These are phyloP conservation scores for Mesaphorura yosii DNA, from an alignment of 1,140 invertebrate genomes.

Conservation along the genomic window DNA sequence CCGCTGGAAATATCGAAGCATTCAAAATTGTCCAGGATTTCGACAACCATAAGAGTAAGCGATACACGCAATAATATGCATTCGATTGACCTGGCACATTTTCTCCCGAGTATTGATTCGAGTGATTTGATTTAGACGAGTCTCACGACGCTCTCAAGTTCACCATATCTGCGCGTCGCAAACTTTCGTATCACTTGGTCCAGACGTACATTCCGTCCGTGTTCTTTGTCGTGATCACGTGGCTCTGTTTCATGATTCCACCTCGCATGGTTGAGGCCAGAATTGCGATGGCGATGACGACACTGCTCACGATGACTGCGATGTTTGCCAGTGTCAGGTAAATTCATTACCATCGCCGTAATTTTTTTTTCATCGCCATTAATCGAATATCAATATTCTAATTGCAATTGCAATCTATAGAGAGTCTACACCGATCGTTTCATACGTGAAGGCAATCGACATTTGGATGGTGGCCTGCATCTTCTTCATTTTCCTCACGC, in stretches of 20 bases:
- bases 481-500: no score
- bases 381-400: no score
- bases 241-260: slow-evolving; percentile 18
- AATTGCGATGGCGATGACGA: slow-evolving; percentile 14
- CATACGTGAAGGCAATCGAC: no score
- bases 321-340: slow-evolving; percentile 20
- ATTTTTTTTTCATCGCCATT: no score
- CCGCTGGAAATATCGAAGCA: slow-evolving; percentile 3
- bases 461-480: no score
- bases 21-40: slow-evolving; percentile 12
- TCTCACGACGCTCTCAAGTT: slow-evolving; percentile 14
- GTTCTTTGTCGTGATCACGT: slow-evolving; percentile 25
- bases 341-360: not conserved
- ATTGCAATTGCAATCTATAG: no score
- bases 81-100: not conserved
- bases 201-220: slow-evolving; percentile 23
- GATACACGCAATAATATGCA: not conserved
- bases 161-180: slow-evolving; percentile 14
- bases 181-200: slow-evolving; percentile 22
- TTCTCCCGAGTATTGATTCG: not conserved
- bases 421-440: no score
- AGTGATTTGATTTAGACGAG: slow-evolving; percentile 14
- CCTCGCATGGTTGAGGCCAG: not conserved
- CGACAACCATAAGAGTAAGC: slow-evolving; percentile 10
- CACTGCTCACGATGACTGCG: slow-evolving; percentile 13